A percentile compares a stretch with the other conserved stretches of the same genome.
Conservation (phyloP, 2,888 invertebrate genomes). For the Chrysolina americana region DNA sequence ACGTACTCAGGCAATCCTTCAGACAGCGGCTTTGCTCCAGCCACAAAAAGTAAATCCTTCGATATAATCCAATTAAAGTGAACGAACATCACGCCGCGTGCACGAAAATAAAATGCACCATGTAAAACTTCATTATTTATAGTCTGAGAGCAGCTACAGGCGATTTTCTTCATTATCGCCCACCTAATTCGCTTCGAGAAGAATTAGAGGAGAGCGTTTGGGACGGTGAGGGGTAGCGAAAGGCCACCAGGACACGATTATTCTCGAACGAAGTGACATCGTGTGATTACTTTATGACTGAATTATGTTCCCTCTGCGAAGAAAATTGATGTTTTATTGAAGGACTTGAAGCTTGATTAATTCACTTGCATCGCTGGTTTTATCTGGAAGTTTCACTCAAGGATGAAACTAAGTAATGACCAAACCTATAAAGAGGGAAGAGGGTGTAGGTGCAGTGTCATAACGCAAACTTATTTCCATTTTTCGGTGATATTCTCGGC, state of each 20-base stretch:
- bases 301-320: slow-evolving; percentile 15
- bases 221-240: background rate
- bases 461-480: too few relatives aligned
- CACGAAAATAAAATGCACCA: slow-evolving; percentile 17
- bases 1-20: background rate
- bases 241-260: slow-evolving; percentile 10
- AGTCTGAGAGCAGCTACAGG: slow-evolving; percentile 11
- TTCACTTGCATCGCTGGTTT: slow-evolving; percentile 1
- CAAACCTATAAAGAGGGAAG: too few relatives aligned
- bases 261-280: slow-evolving; percentile 13
- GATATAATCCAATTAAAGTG: slow-evolving; percentile 11
- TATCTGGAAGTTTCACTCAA: background rate
- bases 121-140: slow-evolving; percentile 17
- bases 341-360: slow-evolving; percentile 7
- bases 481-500: too few relatives aligned
- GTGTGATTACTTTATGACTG: slow-evolving; percentile 18
- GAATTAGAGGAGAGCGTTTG: background rate
- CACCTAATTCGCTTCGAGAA: slow-evolving; percentile 9
- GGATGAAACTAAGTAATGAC: background rate
- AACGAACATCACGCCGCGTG: background rate
- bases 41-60: slow-evolving; percentile 8
- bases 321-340: slow-evolving; percentile 11
- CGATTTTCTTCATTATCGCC: slow-evolving; percentile 19
- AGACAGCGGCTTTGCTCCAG: slow-evolving; percentile 16
- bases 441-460: too few relatives aligned